Evolutionary conservation across 2,113 vertebrate species (phyloP).

Genomic region (Ophiodon elongatus): DNA sequence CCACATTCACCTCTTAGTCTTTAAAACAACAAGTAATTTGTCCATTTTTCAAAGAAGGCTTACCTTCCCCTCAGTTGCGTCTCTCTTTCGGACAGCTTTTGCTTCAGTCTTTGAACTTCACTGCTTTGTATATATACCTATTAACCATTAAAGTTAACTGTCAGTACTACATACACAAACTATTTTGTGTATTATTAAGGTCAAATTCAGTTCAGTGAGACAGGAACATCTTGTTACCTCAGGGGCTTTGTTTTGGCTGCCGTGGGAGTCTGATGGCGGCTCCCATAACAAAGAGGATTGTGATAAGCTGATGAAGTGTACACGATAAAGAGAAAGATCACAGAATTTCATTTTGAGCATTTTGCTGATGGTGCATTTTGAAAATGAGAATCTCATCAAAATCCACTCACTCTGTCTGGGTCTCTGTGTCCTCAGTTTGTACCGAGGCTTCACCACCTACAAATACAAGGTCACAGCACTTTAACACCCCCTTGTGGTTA

Average conservation of each 20-base stretch:
- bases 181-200: background rate
- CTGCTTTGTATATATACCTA: slow-evolving; percentile 64
- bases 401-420: slow-evolving; percentile 68
- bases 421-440: slow-evolving; percentile 55
- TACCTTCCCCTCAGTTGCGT: slow-evolving; percentile 77
- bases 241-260: slow-evolving; percentile 38
- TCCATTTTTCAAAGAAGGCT: background rate
- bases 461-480: slow-evolving; percentile 33
- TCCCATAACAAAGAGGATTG: slow-evolving; percentile 47
- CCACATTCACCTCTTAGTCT: background rate
- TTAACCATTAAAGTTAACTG: background rate
- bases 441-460: slow-evolving; percentile 30
- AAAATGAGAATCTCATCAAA: slow-evolving; percentile 48
- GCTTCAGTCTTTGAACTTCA: slow-evolving; percentile 70
- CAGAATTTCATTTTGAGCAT: slow-evolving; percentile 35
- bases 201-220: slow-evolving; percentile 4
- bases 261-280: slow-evolving; percentile 17
- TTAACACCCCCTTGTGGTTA: slow-evolving; percentile 57
- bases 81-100: slow-evolving; percentile 68
- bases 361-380: slow-evolving; percentile 28
- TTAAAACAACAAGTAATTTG: background rate
- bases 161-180: background rate
- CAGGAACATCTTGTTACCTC: slow-evolving; percentile 55
- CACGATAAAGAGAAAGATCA: slow-evolving; percentile 17
- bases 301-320: slow-evolving; percentile 51